Conservation (phyloP, 2,888 invertebrate genomes). For the Dastarcus helophoroides region DNA sequence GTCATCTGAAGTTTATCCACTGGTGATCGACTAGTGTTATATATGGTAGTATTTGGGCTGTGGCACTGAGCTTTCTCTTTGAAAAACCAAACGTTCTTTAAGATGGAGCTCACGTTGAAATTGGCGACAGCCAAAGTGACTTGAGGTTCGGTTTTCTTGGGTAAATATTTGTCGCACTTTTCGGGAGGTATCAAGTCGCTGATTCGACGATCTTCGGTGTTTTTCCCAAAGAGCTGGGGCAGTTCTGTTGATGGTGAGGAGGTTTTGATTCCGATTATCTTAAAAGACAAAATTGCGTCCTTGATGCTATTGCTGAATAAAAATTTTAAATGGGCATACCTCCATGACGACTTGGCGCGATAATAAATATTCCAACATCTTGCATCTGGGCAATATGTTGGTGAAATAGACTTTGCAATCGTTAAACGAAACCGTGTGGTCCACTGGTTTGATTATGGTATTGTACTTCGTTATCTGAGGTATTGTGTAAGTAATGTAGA, state of each 20-base stretch:
- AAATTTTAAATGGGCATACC: slow-evolving; percentile 13
- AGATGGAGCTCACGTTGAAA: slow-evolving; percentile 20
- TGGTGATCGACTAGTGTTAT: neutral
- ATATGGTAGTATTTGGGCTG: slow-evolving; percentile 49
- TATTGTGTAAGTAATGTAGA: slow-evolving; percentile 7
- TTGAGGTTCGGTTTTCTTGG: neutral
- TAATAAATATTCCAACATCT: slow-evolving; percentile 19
- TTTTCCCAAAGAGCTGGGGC: slow-evolving; percentile 4
- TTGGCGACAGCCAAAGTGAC: slow-evolving; percentile 16
- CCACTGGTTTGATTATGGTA: slow-evolving; percentile 8
- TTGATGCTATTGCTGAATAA: neutral
- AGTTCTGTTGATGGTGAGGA: slow-evolving; percentile 1
- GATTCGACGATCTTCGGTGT: too few species aligned
- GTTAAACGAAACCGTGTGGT: slow-evolving; percentile 15
- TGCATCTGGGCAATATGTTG: slow-evolving; percentile 17
- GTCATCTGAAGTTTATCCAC: slow-evolving; percentile 5
- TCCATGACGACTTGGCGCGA: slow-evolving; percentile 17
- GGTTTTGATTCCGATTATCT: slow-evolving; percentile 6
- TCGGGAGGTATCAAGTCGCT: too few species aligned
- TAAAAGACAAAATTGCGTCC: neutral
- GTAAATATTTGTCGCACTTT: too few species aligned
- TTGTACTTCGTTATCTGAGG: slow-evolving; percentile 7
- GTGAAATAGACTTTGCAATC: slow-evolving; percentile 20
- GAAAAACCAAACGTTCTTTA: slow-evolving; percentile 28
- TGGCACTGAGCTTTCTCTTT: slow-evolving; percentile 58